These are phyloP conservation scores for Drosophila nannoptera DNA, from an alignment of 1,140 invertebrate genomes.

Conservation along the genomic window DNA sequence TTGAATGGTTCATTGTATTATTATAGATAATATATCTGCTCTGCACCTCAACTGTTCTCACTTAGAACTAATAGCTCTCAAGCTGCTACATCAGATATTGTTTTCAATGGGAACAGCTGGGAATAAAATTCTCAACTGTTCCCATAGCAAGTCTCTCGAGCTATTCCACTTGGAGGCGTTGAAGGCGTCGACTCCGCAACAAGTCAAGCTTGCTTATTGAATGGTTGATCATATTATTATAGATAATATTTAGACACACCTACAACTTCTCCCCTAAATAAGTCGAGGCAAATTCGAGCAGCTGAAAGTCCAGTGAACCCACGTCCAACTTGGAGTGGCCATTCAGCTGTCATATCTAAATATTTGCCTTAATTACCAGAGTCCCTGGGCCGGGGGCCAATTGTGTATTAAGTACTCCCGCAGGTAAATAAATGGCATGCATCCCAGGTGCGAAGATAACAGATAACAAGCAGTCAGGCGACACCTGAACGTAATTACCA, in stretches of 20 bases:
- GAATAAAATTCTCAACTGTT: too few relatives aligned
- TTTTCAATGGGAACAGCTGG: too few relatives aligned
- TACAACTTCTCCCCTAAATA: not conserved
- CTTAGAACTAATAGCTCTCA: too few relatives aligned
- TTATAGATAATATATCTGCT: too few relatives aligned
- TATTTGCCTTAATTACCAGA: conserved; percentile 21
- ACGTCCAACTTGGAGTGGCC: not conserved
- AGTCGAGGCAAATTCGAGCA: not conserved
- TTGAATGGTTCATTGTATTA: too few relatives aligned
- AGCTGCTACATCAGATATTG: not conserved
- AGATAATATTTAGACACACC: too few relatives aligned
- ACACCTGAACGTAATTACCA: conserved; percentile 57
- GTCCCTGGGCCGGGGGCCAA: not conserved
- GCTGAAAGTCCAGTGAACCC: conserved; percentile 1
- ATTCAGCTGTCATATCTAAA: conserved; percentile 23
- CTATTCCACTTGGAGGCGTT: too few relatives aligned
- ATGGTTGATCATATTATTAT: too few relatives aligned
- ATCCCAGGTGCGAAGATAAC: conserved; percentile 56
- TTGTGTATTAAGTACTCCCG: conserved; percentile 12
- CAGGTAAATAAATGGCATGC: conserved; percentile 42
- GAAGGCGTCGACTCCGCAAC: too few relatives aligned
- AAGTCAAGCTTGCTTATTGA: too few relatives aligned
- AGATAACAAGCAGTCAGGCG: conserved; percentile 61
- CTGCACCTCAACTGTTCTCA: too few relatives aligned
- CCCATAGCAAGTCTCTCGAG: too few relatives aligned